These are phyloP conservation scores for Barnardius zonarius DNA, from an alignment of 2,113 vertebrate genomes.

Conservation along the genomic window DNA sequence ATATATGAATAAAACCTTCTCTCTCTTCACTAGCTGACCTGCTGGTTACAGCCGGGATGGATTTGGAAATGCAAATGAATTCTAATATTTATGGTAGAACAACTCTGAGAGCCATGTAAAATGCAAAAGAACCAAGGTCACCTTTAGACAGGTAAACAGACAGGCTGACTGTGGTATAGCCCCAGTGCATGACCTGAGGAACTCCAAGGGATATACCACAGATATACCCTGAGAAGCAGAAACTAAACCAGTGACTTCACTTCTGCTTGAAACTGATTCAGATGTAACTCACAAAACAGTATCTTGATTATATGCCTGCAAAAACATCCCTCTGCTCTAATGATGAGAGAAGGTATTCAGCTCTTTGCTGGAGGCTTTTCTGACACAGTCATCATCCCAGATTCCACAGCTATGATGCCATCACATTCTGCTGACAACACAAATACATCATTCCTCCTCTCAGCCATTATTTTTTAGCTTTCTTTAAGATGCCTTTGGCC, in stretches of 20 bases:
- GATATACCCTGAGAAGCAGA: not conserved
- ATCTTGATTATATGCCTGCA: slow-evolving; percentile 7
- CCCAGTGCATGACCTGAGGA: not conserved
- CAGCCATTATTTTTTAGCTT: not conserved
- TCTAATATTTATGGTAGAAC: not conserved
- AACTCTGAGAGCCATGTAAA: not conserved
- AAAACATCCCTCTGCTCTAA: slow-evolving; percentile 7
- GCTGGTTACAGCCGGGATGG: not conserved
- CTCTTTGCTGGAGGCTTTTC: not conserved
- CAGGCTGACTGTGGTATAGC: not conserved
- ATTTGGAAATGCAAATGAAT: not conserved
- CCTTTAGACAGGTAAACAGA: not conserved
- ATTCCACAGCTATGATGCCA: slow-evolving; percentile 41
- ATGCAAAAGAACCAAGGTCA: not conserved
- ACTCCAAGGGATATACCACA: not conserved
- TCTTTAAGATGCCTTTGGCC: not conserved
- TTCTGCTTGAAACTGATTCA: not conserved
- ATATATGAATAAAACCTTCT: not conserved
- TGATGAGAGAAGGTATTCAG: not conserved
- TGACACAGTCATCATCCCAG: not conserved
- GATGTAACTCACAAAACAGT: slow-evolving; percentile 1
- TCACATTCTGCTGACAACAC: not conserved
- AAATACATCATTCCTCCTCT: not conserved
- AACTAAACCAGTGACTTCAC: not conserved
- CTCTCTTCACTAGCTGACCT: not conserved